These are phyloP conservation scores for Augochlora pura DNA, from an alignment of 1,140 invertebrate genomes.

Conservation along the genomic window DNA sequence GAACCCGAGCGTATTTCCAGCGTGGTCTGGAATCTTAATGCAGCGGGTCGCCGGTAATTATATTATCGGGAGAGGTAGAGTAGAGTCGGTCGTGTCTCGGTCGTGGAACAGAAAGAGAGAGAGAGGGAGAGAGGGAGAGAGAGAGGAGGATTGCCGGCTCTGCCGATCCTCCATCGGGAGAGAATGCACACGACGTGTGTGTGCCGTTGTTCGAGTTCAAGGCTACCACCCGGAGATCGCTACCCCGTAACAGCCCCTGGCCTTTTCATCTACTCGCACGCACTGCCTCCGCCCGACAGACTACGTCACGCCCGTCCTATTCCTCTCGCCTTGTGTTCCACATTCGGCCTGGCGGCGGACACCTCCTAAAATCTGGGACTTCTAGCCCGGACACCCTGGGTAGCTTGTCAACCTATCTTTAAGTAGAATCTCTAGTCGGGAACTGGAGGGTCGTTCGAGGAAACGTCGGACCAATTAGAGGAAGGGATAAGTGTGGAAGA, in stretches of 20 bases:
- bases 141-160: no score
- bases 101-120: background rate
- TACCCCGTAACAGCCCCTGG: conserved; percentile 49
- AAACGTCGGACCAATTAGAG: no score
- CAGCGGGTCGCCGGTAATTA: background rate
- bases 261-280: conserved; percentile 43
- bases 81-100: background rate
- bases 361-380: no score
- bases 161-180: no score
- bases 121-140: background rate
- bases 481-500: no score
- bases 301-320: conserved; percentile 23
- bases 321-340: no score
- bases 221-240: conserved; percentile 72
- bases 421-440: no score
- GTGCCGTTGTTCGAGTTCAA: conserved; percentile 69
- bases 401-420: no score
- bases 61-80: conserved; percentile 8
- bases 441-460: no score
- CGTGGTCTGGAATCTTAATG: background rate
- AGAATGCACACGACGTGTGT: background rate
- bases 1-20: conserved; percentile 3
- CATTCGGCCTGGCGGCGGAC: no score
- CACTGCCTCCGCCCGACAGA: background rate
- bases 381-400: no score